These are phyloP conservation scores for Melinaea marsaeus DNA, from an alignment of 2,888 invertebrate species.

Conservation along the genomic window DNA sequence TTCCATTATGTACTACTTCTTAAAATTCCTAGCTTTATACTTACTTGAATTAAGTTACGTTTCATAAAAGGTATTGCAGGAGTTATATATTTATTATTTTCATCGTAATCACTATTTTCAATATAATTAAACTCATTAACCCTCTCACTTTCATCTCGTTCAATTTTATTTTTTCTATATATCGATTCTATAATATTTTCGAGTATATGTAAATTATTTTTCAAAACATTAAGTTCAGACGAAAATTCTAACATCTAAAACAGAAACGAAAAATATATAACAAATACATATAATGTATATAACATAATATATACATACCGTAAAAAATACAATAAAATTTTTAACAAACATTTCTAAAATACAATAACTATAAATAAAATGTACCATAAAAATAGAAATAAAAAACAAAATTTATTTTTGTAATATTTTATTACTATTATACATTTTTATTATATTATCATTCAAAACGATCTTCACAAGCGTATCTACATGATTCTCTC, in stretches of 20 bases:
- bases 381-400: neutral
- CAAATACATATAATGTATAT: too few species aligned
- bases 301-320: too few species aligned
- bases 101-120: too few species aligned
- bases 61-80: too few species aligned
- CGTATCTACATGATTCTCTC: conserved; percentile 6
- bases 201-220: neutral
- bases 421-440: neutral
- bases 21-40: too few species aligned
- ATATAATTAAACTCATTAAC: too few species aligned
- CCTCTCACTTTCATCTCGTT: neutral
- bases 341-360: conserved; percentile 1
- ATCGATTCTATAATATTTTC: neutral
- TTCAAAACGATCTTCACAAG: conserved; percentile 7
- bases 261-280: neutral
- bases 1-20: too few species aligned
- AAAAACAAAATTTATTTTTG: neutral
- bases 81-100: too few species aligned
- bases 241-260: conserved; percentile 1
- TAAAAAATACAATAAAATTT: neutral
- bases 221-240: neutral
- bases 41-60: too few species aligned
- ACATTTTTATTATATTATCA: neutral
- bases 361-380: neutral
- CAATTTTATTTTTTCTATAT: neutral